Base-by-base conservation (phyloP, 2,113 vertebrate genomes). In the Strix aluco region DNA sequence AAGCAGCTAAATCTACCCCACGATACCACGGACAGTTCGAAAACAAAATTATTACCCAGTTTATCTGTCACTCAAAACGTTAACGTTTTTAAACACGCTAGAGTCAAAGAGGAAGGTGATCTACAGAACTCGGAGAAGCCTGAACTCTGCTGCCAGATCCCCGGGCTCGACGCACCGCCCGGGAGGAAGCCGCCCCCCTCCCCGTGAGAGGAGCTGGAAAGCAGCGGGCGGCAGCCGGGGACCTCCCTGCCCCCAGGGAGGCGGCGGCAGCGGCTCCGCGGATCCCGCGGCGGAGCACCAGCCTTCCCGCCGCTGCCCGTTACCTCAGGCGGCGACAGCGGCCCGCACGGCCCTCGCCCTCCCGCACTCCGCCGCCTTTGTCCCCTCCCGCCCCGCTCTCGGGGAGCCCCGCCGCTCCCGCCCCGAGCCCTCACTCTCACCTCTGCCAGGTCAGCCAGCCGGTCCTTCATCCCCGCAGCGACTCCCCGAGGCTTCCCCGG, bases 381-480 rank as follows among this genome's bases (percentile, higher is more conserved):
- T 15, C 11, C 34, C 49, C 65, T 19, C 30, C 44, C 19, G 44
- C 30, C 46, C 26, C 52, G 14, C 51, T 55, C 44, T 6, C 44
- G 44, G 6, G 44, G 44, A 44, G 15, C 44, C 44, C 44, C 44
- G 44, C 44, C 44, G 44, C 44, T 44, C 44, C 44, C 44, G 44
- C 44, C 40, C 40, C 40, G 5, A 40, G 11, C 40, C 40, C 40
- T 40, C 40, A 6, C 15, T 15, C 44, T 44, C 97, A 99, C 99
- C 96, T 97, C 98, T 30, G 96, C 95, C 95, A 99, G 93, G 73
- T 99, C 99, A 9, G 98, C 98, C 96, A 99, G 97, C 73, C 99
- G 98, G 97, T 99, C 99, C 98, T 98, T 99, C 99, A 99, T 99
- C 86, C 90, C 98, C 57, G 73, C 70, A 11, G 77, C 84, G 13